Conservation (phyloP, 2,113 vertebrate species). For the Cephalophus harveyi region DNA sequence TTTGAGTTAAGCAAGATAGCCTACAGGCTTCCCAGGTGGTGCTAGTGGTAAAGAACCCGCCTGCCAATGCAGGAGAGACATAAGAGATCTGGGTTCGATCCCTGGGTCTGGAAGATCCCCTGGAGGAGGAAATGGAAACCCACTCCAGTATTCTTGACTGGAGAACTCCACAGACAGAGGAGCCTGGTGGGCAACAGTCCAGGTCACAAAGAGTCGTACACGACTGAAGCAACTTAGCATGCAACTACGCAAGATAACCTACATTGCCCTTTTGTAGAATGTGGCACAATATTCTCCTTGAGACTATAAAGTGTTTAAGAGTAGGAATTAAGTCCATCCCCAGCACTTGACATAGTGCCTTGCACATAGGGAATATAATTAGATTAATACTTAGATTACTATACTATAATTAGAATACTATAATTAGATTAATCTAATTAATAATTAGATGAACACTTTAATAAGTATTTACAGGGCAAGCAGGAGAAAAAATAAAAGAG, state of each 20-base stretch:
- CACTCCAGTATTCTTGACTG: neutral
- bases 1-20: neutral
- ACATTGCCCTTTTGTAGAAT: neutral
- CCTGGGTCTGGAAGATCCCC: neutral
- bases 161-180: neutral
- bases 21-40: neutral
- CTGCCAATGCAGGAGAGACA: neutral
- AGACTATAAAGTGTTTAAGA: neutral
- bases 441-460: neutral
- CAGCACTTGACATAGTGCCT: neutral
- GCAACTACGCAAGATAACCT: neutral
- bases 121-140: neutral
- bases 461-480: neutral
- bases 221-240: neutral
- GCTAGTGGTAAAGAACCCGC: neutral
- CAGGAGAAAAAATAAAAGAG: neutral
- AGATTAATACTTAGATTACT: neutral
- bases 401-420: neutral
- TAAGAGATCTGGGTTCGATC: neutral
- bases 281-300: neutral
- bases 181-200: neutral
- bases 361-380: neutral
- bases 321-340: neutral
- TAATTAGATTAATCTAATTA: neutral
- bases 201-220: neutral